A percentile compares a stretch with the other conserved stretches of the same genome.
These are phyloP conservation scores for Lamellibrachia luymesi DNA, from an alignment of 1,140 invertebrate genomes.

Conservation along the genomic window DNA sequence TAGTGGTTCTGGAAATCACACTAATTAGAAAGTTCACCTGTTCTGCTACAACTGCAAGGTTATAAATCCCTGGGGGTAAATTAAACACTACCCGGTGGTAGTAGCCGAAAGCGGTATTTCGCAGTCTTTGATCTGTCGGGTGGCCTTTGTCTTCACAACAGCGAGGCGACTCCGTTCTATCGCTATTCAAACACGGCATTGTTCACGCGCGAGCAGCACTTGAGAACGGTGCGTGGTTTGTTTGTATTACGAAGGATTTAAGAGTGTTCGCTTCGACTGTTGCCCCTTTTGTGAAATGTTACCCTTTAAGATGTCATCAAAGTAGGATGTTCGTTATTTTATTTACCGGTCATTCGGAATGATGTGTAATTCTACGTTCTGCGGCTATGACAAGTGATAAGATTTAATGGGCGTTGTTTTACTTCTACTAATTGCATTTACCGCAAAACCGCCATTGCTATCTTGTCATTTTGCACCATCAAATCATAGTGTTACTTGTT, in stretches of 20 bases:
- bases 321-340: neutral
- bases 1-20: neutral
- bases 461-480: neutral
- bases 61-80: neutral
- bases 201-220: neutral
- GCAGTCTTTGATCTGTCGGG: neutral
- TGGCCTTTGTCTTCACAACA: neutral
- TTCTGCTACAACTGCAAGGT: neutral
- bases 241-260: neutral
- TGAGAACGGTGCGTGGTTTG: neutral
- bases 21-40: neutral
- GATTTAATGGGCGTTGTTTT: no score
- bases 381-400: neutral
- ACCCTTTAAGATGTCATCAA: neutral
- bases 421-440: neutral
- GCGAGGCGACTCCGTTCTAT: neutral
- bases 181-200: neutral
- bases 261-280: neutral
- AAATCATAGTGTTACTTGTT: neutral
- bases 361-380: neutral
- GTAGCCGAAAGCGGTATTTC: neutral
- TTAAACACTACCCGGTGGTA: neutral
- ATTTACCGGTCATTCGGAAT: neutral
- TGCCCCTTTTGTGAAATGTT: neutral
- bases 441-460: neutral